Conservation (phyloP, 1,140 invertebrate species). For the Eueides isabella region DNA sequence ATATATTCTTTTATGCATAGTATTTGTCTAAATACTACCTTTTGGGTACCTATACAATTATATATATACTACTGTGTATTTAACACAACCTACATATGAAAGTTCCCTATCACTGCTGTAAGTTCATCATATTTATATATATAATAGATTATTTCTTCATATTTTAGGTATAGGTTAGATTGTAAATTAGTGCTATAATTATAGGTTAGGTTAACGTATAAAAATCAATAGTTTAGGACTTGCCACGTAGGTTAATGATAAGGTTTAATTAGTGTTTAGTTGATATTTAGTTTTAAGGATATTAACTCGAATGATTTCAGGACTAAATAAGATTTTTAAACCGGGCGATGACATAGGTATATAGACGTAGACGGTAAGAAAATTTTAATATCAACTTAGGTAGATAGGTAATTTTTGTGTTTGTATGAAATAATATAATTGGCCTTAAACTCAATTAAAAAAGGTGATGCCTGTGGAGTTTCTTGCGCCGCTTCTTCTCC, state of each 20-base stretch:
- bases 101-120: too few species aligned
- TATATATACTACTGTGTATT: too few species aligned
- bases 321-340: constrained; percentile 16
- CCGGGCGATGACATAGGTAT: constrained; percentile 60
- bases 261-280: constrained; percentile 4
- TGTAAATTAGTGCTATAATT: neutral
- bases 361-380: neutral
- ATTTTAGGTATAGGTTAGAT: neutral
- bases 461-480: constrained; percentile 62
- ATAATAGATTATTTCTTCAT: neutral
- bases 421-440: neutral
- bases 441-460: constrained; percentile 41
- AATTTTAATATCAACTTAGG: neutral
- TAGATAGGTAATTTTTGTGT: neutral
- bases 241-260: constrained; percentile 19
- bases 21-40: too few species aligned
- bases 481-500: constrained; percentile 75
- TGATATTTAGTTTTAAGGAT: neutral
- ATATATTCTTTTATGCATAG: too few species aligned
- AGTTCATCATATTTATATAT: too few species aligned
- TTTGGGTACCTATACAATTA: too few species aligned
- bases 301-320: constrained; percentile 12
- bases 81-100: too few species aligned
- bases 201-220: neutral
- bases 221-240: constrained; percentile 1